Percentiles rank a stretch among this genome's conserved stretches.
phyloP scores from a whole-genome alignment of 2,113 vertebrate species.

The Benitochromis conjunctus region DNA sequence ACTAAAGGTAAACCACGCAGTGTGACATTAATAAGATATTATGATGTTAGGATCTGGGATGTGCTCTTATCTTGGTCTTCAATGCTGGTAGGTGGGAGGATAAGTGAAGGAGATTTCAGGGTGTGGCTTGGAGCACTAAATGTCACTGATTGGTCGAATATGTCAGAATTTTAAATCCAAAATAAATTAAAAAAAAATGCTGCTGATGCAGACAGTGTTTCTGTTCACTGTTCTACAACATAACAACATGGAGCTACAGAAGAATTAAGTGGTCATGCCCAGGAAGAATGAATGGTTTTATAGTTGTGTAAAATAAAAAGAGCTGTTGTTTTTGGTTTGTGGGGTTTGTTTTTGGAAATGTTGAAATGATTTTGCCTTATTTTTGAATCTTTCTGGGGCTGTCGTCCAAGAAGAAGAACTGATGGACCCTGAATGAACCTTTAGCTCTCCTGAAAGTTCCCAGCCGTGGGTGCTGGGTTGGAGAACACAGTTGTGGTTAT shows the following conservation, averaged over 20 bases:
- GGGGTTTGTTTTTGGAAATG: not conserved
- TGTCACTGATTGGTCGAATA: not conserved
- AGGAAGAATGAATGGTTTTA: not conserved
- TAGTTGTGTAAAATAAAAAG: not conserved
- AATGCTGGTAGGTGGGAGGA: not conserved
- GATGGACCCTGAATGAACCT: not conserved
- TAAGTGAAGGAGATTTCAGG: not conserved
- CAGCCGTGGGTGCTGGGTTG: not conserved
- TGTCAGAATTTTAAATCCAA: not conserved
- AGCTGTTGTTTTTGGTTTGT: not conserved
- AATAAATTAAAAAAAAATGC: not conserved
- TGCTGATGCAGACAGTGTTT: not conserved
- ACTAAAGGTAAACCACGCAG: conserved; percentile 80
- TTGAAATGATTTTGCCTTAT: not conserved
- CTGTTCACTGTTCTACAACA: not conserved
- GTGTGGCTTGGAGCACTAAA: not conserved
- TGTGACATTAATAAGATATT: not conserved
- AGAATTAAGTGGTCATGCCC: not conserved
- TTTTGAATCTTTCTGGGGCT: not conserved
- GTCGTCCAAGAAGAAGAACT: not conserved
- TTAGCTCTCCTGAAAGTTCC: not conserved
- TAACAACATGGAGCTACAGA: not conserved
- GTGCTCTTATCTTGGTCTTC: not conserved
- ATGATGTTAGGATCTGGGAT: rapidly evolving
- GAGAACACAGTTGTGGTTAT: not conserved